phyloP scores from a whole-genome alignment of 2,888 invertebrate genomes.

The Poecilobothrus nobilitatus region DNA sequence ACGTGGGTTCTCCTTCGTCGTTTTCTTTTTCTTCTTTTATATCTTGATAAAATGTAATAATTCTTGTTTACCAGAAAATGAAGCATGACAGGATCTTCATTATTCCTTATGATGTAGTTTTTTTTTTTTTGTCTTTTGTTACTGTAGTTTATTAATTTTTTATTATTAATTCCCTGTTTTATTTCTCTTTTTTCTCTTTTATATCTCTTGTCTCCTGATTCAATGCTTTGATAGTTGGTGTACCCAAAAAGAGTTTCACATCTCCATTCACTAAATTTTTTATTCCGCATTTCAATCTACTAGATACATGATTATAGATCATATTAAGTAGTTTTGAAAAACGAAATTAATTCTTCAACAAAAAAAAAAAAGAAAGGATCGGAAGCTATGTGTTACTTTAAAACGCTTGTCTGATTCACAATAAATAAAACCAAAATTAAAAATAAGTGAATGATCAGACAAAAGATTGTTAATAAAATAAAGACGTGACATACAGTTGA shows the following conservation, averaged over 20 bases:
- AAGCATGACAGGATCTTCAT: conserved; percentile 6
- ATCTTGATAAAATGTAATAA: conserved; percentile 1
- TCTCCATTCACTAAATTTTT: neutral
- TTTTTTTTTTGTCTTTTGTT: no score
- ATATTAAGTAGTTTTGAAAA: no score
- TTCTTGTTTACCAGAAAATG: neutral
- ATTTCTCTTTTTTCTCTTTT: neutral
- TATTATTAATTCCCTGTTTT: neutral
- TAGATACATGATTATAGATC: no score
- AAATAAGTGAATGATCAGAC: no score
- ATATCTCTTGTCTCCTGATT: no score
- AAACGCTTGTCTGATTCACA: neutral
- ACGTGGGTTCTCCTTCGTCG: no score
- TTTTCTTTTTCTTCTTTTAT: neutral
- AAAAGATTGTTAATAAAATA: neutral
- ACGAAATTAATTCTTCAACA: neutral
- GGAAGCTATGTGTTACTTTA: neutral
- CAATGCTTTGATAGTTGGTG: neutral
- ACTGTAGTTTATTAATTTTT: neutral
- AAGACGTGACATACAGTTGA: neutral
- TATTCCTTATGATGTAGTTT: neutral
- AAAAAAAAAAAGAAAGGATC: no score
- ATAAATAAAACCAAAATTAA: no score
- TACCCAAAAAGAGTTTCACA: neutral
- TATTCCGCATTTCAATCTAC: no score